Conservation (phyloP, 2,797 vertebrate genomes). For the Varecia variegata region DNA sequence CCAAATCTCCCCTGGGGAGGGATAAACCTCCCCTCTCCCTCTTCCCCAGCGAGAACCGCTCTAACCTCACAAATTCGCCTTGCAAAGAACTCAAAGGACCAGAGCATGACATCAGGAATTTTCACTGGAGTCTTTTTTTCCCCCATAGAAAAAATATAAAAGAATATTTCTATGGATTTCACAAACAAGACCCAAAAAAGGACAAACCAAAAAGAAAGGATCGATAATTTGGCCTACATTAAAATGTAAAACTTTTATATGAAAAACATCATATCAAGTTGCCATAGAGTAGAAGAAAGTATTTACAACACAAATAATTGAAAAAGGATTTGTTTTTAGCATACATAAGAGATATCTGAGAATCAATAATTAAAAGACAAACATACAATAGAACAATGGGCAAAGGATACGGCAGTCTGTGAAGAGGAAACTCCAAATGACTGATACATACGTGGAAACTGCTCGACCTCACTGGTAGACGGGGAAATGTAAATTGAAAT, state of each 20-base stretch:
- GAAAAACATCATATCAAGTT: neutral
- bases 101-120: neutral
- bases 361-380: neutral
- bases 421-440: neutral
- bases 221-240: neutral
- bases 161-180: neutral
- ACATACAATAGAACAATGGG: neutral
- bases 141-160: neutral
- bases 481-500: neutral
- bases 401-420: neutral
- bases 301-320: neutral
- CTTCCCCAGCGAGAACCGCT: fast-evolving
- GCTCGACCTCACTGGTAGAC: neutral
- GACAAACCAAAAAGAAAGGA: neutral
- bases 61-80: neutral
- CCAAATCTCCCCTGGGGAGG: neutral
- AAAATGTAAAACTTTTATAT: neutral
- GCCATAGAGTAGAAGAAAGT: neutral
- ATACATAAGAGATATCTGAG: neutral
- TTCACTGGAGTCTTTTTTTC: neutral
- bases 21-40: neutral
- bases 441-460: neutral
- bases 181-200: neutral
- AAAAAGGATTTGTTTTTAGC: neutral
- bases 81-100: neutral